These are phyloP conservation scores for Gallinago jamesoni DNA, from an alignment of 2,113 vertebrate genomes.

Conservation along the genomic window DNA sequence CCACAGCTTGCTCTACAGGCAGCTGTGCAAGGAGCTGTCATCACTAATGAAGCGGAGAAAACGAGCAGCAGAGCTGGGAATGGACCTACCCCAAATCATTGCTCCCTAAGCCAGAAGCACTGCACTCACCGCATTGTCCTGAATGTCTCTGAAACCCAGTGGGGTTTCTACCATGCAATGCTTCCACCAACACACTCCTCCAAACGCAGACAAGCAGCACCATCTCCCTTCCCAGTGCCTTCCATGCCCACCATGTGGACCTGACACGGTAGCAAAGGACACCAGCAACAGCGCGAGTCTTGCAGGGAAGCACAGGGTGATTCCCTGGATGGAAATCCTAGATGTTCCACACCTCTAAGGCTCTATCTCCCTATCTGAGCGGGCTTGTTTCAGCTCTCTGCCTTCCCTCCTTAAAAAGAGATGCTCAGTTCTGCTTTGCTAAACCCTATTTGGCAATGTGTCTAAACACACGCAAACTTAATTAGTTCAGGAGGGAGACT, in stretches of 20 bases:
- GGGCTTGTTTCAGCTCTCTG: constrained; percentile 24
- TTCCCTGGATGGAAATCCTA: not conserved
- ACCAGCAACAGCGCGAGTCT: not conserved
- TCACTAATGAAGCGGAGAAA: not conserved
- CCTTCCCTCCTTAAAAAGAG: constrained; percentile 75
- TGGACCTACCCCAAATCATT: accelerated
- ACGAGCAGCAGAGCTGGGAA: not conserved
- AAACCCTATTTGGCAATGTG: constrained; percentile 84
- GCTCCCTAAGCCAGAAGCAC: not conserved
- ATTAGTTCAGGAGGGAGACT: constrained; percentile 79
- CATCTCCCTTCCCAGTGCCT: not conserved
- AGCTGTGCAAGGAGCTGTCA: not conserved
- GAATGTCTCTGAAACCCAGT: not conserved
- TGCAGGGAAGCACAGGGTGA: not conserved
- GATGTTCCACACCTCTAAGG: not conserved
- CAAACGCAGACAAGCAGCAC: not conserved
- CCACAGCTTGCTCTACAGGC: not conserved
- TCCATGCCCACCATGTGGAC: not conserved
- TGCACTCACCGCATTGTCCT: not conserved
- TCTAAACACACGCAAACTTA: constrained; percentile 83
- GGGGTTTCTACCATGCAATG: not conserved
- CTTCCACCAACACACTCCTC: not conserved
- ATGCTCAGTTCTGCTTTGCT: constrained; percentile 83
- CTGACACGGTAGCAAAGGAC: not conserved
- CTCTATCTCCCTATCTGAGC: not conserved